Base-by-base conservation (phyloP, 2,797 vertebrate species). In the Peromyscus nudipes region DNA sequence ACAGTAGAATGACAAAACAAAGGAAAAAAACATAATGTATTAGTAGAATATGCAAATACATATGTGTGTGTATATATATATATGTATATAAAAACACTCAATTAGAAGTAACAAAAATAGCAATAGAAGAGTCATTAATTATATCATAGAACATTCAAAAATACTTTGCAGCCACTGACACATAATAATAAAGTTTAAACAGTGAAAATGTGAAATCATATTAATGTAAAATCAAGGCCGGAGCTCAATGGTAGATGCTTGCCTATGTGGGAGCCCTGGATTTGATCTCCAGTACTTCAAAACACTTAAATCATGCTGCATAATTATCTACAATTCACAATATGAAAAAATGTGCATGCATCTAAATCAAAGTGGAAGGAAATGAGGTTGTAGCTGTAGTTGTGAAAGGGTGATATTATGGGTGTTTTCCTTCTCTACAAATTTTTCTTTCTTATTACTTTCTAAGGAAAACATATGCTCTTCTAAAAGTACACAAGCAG, bases 101-200 rank as follows among this genome's bases (percentile, higher is more conserved):
- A 57, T 60, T 27, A 83, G 23, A 83, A 83, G 14, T 31, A 64
- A 84, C 6, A 64, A 37, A 73, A 71, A 40, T 57, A 40, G 25
- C 60, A 82, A 31, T 88, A 57, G 3, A 55, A 19, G 8, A 73
- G 17, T 43, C 31, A 31, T 34, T 94, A 93, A 92, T 60, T 84
- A 91, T 19, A 60, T 82, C 25, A 1, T 62, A 88, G 55, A 69
- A 62, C 19, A 64, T 64, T 76, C 27, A 80, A 49, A 65, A 89
- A 60, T 91, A 21, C 31, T 92, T 92, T 89, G 37, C 16, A 89
- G 81, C 4, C 67, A 91, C n/a, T 97, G 71, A 92, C 89, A 64
- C 90, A n/a, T 34, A 76, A 37, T 37, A 95, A 57, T 89, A 8
- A 31, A 92, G 43, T 67, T 13, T 57, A 27, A 83, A 40, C 4